phyloP scores from a whole-genome alignment of 2,113 vertebrate genomes.

The Glaucomys volans region DNA sequence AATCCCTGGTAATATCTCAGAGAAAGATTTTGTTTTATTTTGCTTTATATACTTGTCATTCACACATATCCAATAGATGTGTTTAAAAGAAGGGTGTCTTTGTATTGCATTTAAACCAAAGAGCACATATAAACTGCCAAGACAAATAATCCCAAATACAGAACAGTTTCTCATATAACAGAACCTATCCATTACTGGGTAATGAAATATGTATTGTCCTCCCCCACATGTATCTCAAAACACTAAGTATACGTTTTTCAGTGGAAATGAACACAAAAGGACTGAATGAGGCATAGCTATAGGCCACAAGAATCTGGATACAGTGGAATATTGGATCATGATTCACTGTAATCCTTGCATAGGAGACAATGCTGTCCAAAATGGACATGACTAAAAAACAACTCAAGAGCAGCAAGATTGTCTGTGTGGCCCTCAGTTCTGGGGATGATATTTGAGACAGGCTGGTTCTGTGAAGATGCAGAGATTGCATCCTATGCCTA shows the following conservation, averaged over 20 bases:
- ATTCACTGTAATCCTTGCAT: background rate
- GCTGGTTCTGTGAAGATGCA: background rate
- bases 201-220: background rate
- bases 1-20: background rate
- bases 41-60: background rate
- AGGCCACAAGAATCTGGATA: background rate
- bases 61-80: background rate
- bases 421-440: background rate
- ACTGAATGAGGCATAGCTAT: background rate
- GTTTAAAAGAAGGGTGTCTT: background rate
- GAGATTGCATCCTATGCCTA: background rate
- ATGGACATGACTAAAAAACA: background rate
- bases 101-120: background rate
- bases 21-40: background rate
- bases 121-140: background rate
- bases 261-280: background rate
- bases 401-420: background rate
- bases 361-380: background rate
- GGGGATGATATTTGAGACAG: background rate
- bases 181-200: background rate
- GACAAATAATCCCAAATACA: background rate
- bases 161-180: background rate
- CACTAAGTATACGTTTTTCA: background rate
- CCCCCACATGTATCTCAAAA: background rate
- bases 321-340: background rate